A percentile compares a stretch with the other conserved stretches of the same genome.
phyloP scores from a whole-genome alignment of 2,797 vertebrate genomes.

The Streptopelia turtur region DNA sequence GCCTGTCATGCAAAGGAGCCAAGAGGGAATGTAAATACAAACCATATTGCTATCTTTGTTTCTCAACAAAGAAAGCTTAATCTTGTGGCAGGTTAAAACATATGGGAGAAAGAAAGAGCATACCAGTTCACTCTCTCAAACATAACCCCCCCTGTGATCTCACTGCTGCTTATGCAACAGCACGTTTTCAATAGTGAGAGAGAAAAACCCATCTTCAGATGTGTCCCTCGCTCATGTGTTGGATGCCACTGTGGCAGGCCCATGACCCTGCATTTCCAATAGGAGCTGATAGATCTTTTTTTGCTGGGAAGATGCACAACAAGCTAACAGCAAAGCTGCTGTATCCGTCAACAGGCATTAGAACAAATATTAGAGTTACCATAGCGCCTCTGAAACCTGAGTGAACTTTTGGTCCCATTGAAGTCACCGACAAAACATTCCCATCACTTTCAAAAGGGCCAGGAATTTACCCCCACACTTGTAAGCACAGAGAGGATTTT shows the following conservation, averaged over 20 bases:
- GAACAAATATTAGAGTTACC: not conserved
- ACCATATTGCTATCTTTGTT: not conserved
- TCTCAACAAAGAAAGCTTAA: constrained; percentile 3
- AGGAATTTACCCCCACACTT: not conserved
- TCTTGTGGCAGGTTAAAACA: not conserved
- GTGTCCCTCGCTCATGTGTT: not conserved
- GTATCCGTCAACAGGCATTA: not conserved
- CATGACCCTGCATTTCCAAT: not conserved
- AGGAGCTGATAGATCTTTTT: not conserved
- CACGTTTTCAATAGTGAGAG: not conserved
- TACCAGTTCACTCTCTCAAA: not conserved
- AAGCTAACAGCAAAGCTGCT: not conserved
- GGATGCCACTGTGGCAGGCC: not conserved
- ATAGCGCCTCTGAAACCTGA: not conserved
- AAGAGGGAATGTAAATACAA: constrained; percentile 29
- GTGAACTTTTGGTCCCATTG: not conserved
- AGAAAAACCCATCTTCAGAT: not conserved
- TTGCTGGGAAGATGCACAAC: not conserved
- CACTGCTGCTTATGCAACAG: not conserved
- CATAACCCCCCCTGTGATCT: not conserved
- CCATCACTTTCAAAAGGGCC: not conserved
- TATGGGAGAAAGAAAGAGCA: not conserved
- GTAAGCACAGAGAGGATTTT: constrained; percentile 13
- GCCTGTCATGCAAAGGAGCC: not conserved
- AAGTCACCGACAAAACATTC: not conserved